Conservation (phyloP, 2,888 invertebrate species). For the Heteropelma amictum region DNA sequence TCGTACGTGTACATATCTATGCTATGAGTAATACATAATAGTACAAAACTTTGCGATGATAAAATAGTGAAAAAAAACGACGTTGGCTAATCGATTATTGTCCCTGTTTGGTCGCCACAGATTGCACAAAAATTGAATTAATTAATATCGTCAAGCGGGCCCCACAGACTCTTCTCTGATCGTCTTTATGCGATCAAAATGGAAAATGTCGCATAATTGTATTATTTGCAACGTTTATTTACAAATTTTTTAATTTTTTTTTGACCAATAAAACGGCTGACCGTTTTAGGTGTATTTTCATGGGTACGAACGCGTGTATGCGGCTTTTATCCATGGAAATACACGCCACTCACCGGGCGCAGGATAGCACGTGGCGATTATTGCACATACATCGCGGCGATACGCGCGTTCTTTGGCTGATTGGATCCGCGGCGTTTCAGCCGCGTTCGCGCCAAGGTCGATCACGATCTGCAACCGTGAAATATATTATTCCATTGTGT, state of each 20-base stretch:
- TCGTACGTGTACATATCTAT: constrained; percentile 19
- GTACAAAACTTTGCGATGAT: background rate
- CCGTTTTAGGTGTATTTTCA: no score
- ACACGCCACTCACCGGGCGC: constrained; percentile 42
- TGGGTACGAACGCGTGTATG: background rate
- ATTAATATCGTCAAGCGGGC: no score
- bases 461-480: constrained; percentile 72
- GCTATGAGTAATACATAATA: no score
- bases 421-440: constrained; percentile 62
- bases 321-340: constrained; percentile 63
- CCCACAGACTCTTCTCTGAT: no score
- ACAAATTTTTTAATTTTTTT: no score
- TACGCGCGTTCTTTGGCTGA: constrained; percentile 59
- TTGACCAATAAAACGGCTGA: no score
- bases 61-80: constrained; percentile 52
- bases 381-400: constrained; percentile 39
- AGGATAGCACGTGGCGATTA: constrained; percentile 48
- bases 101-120: no score
- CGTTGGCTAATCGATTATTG: constrained; percentile 54
- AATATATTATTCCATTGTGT: constrained; percentile 67
- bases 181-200: no score
- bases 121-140: no score
- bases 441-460: constrained; percentile 68
- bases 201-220: no score
- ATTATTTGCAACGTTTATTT: no score